Evolutionary conservation across 2,888 invertebrate species (phyloP).

Genomic region (Agelastica alni): DNA sequence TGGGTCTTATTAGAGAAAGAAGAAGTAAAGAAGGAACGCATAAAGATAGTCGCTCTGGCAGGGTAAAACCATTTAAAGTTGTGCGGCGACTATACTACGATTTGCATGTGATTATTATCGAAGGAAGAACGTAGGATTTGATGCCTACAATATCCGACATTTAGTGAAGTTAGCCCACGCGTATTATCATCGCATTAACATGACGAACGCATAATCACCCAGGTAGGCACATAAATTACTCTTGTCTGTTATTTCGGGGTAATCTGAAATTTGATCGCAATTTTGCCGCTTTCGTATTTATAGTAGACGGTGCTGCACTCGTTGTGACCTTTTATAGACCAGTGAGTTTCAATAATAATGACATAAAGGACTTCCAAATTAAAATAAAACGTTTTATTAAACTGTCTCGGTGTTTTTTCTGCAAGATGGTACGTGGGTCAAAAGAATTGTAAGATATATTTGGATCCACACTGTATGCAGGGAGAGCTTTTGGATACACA

Average conservation of each 20-base stretch:
- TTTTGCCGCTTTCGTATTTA: conserved; percentile 11
- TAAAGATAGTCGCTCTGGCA: too few relatives aligned
- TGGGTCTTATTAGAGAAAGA: too few relatives aligned
- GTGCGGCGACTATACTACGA: conserved; percentile 31
- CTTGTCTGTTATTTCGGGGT: conserved; percentile 19
- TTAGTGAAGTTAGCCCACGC: conserved; percentile 29
- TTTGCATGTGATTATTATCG: conserved; percentile 34
- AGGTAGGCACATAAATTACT: conserved; percentile 23
- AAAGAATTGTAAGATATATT: too few relatives aligned
- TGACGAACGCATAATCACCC: conserved; percentile 26
- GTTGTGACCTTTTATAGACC: conserved; percentile 6
- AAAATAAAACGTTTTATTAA: too few relatives aligned
- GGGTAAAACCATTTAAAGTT: conserved; percentile 29
- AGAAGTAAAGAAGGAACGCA: conserved; percentile 1
- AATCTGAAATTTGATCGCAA: conserved; percentile 23
- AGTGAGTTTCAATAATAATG: neutral
- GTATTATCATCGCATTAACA: conserved; percentile 17
- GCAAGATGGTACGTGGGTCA: too few relatives aligned
- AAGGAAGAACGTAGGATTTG: conserved; percentile 32
- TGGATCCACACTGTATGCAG: too few relatives aligned
- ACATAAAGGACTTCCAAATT: too few relatives aligned
- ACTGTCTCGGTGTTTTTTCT: neutral
- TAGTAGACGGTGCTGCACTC: neutral
- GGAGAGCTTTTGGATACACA: too few relatives aligned
- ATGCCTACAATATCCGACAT: conserved; percentile 35